Evolutionary conservation across 2,797 vertebrate genomes (phyloP), one percentile per base, ranked within the genome.

Genomic region (Pristis pectinata): DNA sequence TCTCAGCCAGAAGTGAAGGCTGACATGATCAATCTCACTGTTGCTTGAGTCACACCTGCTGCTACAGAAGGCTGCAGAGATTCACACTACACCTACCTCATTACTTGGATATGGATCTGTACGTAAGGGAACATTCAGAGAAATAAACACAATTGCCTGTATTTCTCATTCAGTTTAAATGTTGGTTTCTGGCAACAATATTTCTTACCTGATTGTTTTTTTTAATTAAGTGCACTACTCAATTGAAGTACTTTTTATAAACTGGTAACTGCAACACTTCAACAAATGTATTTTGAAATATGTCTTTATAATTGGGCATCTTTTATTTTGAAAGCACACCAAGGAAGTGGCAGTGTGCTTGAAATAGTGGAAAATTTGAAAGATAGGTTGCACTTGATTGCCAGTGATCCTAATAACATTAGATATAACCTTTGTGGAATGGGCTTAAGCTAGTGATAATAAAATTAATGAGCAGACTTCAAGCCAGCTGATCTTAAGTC

Each of bases 401-500:
- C 67, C 91, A 30, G 22, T 72, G 11, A 72, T 93, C 64, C 59
- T 72, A 44, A 10, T 49, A 49, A 44, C 13, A 72, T 93, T 34
- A 74, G 92, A 93, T 93, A 27, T 53, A 93, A 93, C 92, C 44
- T 93, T 72, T 44, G 37, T 93, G 91, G 41, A 93, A 93, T 49
- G 44, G 44, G 44, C 92, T 56, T 19, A 30, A 74, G 30, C 49
- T 53, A 53, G 44, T n/a, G 30, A 76, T 76, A 72, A 93, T 49
- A 93, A 94, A 76, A 76, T 94, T 94, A 94, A 94, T 94, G 92
- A 53, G 41, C 70, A 94, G 61, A 94, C 30, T 76, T 49, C 37
- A 94, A 53, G 92, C 49, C 24, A 93, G 70, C 92, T 93, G 30
- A 93, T 53, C 27, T 49, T 74, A 93, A 93, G 92, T 72, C 17